Evolutionary conservation across 2,113 vertebrate genomes (phyloP), one percentile per base, ranked within the genome.

Genomic region (Etia nguti): DNA sequence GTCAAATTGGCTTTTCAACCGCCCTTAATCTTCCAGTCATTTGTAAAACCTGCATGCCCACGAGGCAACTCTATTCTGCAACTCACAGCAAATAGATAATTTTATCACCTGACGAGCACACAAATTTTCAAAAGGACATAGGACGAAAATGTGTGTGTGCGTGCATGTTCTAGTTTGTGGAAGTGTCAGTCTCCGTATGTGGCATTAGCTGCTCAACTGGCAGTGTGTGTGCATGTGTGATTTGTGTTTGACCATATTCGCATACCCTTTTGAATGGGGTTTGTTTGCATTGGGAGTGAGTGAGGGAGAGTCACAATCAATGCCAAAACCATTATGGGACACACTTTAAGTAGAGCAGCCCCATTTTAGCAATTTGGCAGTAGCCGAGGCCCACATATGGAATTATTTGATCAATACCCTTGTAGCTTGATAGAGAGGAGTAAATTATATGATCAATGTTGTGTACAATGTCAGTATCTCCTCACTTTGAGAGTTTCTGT

Each of bases 371-470:
- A 96, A 96, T 96, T 96, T 96, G 93, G 85, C 92, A 79, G 92
- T 87, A 92, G 95, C 93, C 80, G 73, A 94, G 93, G 90, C 94
- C 89, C 86, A 88, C 94, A 91, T 93, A 94, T 95, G 95, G 95
- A 96, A 96, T 96, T 96, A 96, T 96, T 96, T 95, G 90, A 96
- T 97, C 96, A 96, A 97, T 97, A 95, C 92, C 86, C 88, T 92
- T 92, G 93, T 90, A 88, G 95, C 92, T 94, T 96, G 93, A 96
- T 95, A 96, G 94, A 94, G 95, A 96, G 94, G 94, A 96, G 96
- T 96, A 96, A 97, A 97, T 97, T 96, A 96, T 96, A 94, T 94
- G 95, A 96, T 97, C 96, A 95, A 96, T 97, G 94, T 79, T 95
- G 91, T 93, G 85, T 91, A 93, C 88, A 88, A 73, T 87, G 86